A percentile compares a stretch with the other conserved stretches of the same genome.
Conservation (phyloP, 2,888 invertebrate genomes). For the Scaptodrosophila latifasciaeformis region DNA sequence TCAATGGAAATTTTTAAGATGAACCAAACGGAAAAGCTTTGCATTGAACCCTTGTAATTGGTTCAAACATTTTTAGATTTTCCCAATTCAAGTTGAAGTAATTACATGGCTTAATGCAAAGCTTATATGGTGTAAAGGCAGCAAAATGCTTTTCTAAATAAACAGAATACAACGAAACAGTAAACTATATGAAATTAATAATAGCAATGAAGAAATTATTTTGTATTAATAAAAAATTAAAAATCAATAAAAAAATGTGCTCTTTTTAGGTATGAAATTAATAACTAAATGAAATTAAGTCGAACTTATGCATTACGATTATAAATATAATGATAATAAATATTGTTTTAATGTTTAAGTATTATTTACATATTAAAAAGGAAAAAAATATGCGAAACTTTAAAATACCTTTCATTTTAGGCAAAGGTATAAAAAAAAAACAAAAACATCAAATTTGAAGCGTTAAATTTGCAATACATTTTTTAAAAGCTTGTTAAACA, state of each 20-base stretch:
- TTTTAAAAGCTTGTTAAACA: conserved; percentile 35
- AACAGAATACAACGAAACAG: conserved; percentile 7
- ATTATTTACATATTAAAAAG: conserved; percentile 45
- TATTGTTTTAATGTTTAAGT: conserved; percentile 67
- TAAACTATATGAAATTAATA: conserved; percentile 4
- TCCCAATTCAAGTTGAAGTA: conserved; percentile 10
- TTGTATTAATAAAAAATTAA: conserved; percentile 5
- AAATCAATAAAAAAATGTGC: conserved; percentile 47
- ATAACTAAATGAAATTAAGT: conserved; percentile 61
- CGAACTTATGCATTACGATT: conserved; percentile 51
- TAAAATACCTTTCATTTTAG: conserved; percentile 48
- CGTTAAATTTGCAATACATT: conserved; percentile 19
- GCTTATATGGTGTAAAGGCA: conserved; percentile 27
- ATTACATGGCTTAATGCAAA: conserved; percentile 65
- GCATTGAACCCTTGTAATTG: conserved; percentile 61
- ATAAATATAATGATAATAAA: conserved; percentile 39
- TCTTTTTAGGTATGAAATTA: conserved; percentile 51
- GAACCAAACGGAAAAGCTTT: conserved; percentile 40
- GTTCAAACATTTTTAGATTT: conserved; percentile 9
- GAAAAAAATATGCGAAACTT: conserved; percentile 26
- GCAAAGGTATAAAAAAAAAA: background rate
- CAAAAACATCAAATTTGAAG: background rate
- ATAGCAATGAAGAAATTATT: conserved; percentile 5
- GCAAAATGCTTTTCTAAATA: conserved; percentile 25
- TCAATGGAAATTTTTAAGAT: conserved; percentile 13